Conservation (phyloP, 2,888 invertebrate species). For the Pristionchus japonicus region DNA sequence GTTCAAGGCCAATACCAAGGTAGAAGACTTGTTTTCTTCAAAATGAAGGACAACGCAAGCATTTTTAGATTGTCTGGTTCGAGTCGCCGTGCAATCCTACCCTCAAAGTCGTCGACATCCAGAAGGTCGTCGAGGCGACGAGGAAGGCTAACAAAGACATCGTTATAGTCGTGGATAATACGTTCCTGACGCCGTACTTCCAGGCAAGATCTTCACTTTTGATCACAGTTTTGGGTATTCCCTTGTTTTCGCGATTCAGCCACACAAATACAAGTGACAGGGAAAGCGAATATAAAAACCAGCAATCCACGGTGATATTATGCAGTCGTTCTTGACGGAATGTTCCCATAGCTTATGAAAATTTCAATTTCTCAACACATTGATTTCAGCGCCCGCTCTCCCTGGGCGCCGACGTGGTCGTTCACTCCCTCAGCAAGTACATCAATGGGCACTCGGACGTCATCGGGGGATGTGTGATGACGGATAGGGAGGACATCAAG, state of each 20-base stretch:
- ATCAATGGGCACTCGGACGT: conserved; percentile 97
- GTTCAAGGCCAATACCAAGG: conserved; percentile 88
- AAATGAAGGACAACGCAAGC: too few species aligned
- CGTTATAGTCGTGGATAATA: conserved; percentile 87
- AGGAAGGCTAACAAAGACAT: conserved; percentile 77
- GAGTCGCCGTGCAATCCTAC: conserved; percentile 94
- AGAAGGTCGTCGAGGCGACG: conserved; percentile 77
- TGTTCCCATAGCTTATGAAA: too few species aligned
- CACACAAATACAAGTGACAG: too few species aligned
- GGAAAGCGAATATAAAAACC: too few species aligned
- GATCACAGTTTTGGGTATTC: background rate
- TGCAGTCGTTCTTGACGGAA: too few species aligned
- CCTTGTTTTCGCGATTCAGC: too few species aligned
- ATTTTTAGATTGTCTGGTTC: conserved; percentile 86
- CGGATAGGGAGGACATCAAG: conserved; percentile 83
- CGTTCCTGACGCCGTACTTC: conserved; percentile 81
- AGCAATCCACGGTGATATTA: too few species aligned
- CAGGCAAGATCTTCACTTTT: background rate
- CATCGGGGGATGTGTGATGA: conserved; percentile 90
- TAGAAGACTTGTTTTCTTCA: conserved; percentile 73
- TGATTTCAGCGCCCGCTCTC: conserved; percentile 88
- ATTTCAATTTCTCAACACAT: too few species aligned
- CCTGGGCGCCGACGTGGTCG: conserved; percentile 89
- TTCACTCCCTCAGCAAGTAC: conserved; percentile 94
- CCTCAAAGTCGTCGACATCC: conserved; percentile 88